Conservation (phyloP, 92 coral and sea anemone species). For the Palythoa heliodiscus region DNA sequence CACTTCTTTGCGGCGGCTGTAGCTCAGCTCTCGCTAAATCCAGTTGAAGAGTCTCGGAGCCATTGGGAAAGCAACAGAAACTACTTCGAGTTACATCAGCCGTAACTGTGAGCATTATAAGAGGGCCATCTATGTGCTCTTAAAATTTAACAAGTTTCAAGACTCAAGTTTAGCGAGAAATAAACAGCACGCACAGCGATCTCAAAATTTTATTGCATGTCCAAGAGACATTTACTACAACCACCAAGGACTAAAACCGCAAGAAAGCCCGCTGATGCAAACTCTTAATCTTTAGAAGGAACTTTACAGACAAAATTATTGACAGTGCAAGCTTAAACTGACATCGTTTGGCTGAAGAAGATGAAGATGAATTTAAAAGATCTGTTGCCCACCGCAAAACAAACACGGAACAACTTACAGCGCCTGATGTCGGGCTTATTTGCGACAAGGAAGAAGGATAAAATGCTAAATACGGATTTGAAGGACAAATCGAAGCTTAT, state of each 20-base stretch:
- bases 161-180: too few relatives aligned
- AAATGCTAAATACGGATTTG: background rate
- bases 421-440: background rate
- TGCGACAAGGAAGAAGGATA: background rate
- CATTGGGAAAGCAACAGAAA: too few relatives aligned
- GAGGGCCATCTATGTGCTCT: background rate
- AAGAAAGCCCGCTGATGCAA: background rate
- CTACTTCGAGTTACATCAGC: too few relatives aligned
- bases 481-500: background rate
- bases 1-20: background rate
- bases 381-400: background rate
- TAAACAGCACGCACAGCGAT: background rate
- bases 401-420: background rate
- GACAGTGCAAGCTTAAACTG: background rate
- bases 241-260: background rate
- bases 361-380: constrained; percentile 7
- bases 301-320: background rate
- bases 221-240: background rate
- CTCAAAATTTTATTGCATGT: background rate
- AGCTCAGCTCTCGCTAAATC: too few relatives aligned
- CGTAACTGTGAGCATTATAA: too few relatives aligned
- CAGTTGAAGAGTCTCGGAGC: too few relatives aligned
- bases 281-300: background rate
- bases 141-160: too few relatives aligned
- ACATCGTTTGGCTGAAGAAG: background rate